phyloP scores from a whole-genome alignment of 2,113 vertebrate species.

The Stercorarius parasiticus region DNA sequence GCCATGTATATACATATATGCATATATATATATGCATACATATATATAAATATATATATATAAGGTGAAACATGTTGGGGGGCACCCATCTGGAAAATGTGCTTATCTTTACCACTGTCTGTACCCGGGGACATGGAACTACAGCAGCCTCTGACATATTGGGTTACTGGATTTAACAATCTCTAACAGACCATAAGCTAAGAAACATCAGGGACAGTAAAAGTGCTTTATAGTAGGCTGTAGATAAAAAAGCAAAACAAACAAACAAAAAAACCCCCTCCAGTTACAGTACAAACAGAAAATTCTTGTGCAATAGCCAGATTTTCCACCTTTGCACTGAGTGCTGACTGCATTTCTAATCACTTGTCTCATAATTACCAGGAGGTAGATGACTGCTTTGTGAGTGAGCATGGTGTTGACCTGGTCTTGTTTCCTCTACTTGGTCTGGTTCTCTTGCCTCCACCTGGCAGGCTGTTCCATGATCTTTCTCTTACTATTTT shows the following conservation, averaged over 20 bases:
- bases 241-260: background rate
- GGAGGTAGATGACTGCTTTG: background rate
- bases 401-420: background rate
- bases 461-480: background rate
- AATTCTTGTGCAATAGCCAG: background rate
- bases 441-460: background rate
- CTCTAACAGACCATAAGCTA: background rate
- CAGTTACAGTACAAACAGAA: background rate
- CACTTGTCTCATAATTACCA: background rate
- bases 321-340: background rate
- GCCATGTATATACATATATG: background rate
- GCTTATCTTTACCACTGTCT: background rate
- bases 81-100: background rate
- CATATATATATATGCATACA: background rate
- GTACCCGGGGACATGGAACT: background rate
- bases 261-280: background rate
- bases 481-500: background rate
- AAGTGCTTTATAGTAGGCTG: background rate
- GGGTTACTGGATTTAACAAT: background rate
- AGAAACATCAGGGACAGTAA: background rate
- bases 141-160: background rate
- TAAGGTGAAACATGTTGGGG: background rate
- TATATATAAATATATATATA: background rate
- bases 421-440: background rate
- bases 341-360: background rate